phyloP scores from a whole-genome alignment of 2,888 invertebrate genomes.

The Drosophila stalkeri region DNA sequence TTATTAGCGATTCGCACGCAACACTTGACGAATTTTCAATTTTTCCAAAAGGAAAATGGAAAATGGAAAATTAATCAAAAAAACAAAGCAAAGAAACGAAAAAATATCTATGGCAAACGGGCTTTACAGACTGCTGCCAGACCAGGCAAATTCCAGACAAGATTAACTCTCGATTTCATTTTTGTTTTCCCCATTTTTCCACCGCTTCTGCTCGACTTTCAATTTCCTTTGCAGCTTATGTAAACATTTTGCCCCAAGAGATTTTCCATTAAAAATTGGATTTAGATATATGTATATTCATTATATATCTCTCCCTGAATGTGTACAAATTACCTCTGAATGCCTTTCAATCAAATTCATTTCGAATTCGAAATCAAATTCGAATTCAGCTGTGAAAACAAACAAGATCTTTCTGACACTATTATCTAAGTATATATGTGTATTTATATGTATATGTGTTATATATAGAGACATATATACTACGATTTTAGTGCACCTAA shows the following conservation, averaged over 20 bases:
- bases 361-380: slow-evolving; percentile 20
- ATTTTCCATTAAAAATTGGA: not conserved
- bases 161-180: slow-evolving; percentile 22
- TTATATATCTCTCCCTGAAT: not conserved
- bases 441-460: not conserved
- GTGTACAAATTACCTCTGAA: slow-evolving; percentile 29
- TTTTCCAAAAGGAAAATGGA: slow-evolving; percentile 21
- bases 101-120: not conserved
- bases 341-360: slow-evolving; percentile 34
- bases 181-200: slow-evolving; percentile 2
- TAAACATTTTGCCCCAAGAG: slow-evolving; percentile 6
- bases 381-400: slow-evolving; percentile 23
- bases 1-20: slow-evolving; percentile 25
- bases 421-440: not conserved
- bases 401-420: slow-evolving; percentile 36
- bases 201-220: slow-evolving; percentile 23
- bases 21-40: slow-evolving; percentile 25
- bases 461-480: not conserved
- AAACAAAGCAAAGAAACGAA: not conserved
- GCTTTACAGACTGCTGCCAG: slow-evolving; percentile 11
- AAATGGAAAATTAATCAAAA: not conserved
- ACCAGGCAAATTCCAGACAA: slow-evolving; percentile 35
- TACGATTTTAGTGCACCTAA: slow-evolving; percentile 6
- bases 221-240: slow-evolving; percentile 33
- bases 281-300: not conserved